Base-by-base conservation (phyloP, 2,797 vertebrate species). In the Esox lucius region DNA sequence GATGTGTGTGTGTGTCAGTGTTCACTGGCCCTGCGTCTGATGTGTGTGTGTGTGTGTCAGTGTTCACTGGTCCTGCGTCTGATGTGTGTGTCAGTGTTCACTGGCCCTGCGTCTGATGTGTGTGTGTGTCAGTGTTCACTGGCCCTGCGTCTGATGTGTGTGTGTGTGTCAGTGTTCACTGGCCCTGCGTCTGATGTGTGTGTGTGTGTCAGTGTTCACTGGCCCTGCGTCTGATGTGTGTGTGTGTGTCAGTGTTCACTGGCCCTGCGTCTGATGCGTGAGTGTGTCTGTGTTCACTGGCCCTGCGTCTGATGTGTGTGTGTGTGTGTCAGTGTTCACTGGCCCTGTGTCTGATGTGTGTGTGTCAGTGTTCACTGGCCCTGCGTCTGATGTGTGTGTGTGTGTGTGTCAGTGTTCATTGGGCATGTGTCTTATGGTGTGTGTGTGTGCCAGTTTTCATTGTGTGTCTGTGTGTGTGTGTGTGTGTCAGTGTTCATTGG, bases 111-210 rank as follows among this genome's bases (percentile, higher is more conserved):
- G n/a, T n/a, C n/a, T n/a, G n/a, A n/a, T n/a, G n/a, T n/a, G 39
- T 42, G 39, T 42, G 39, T 42, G 51, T 42, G 17, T 28, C 33
- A 15, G 68, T 51, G n/a, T 28, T 26, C 67, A 51, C 35, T 67
- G 49, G 28, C 74, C 33, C n/a, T n/a, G n/a, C n/a, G 35, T 39
- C 39, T 39, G 75, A 35, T 66, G 61, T 71, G 59, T 26, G 42
- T 49, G 67, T 66, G 68, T 71, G 39, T 83, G n/a, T n/a, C 74
- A 87, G 80, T 85, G 84, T 62, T 87, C 85, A 2, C 85, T 84
- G 71, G 89, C 93, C 93, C 94, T 94, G 88, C 95, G 93, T 70
- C 92, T 83, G 81, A 94, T 94, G 59, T 71, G 93, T 94, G 90
- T 94, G 94, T 42, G 51, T 42, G 17, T 42, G 19, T 1, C 33